phyloP scores from a whole-genome alignment of 2,113 vertebrate genomes.

The Neolamprologus cancellatus region DNA sequence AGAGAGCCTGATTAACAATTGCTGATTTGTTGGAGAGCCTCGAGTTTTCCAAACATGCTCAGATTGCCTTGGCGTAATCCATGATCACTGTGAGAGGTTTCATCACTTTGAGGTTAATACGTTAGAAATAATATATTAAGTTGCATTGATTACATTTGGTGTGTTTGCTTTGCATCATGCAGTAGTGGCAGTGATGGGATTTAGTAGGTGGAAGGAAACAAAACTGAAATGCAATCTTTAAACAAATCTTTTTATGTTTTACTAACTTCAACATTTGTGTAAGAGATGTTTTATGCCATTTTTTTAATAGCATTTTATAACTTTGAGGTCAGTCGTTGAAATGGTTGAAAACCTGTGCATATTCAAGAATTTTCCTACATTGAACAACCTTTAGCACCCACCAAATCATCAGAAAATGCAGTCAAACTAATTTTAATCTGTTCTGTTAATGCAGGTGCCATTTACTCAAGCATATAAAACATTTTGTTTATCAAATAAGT shows the following conservation, averaged over 20 bases:
- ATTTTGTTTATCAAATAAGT: background rate
- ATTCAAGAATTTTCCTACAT: background rate
- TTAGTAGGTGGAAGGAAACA: background rate
- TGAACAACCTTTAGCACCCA: background rate
- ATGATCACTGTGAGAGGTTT: background rate
- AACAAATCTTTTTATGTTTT: background rate
- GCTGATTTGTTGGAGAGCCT: background rate
- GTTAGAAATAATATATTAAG: background rate
- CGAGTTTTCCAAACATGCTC: background rate
- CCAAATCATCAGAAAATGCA: background rate
- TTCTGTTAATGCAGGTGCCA: background rate
- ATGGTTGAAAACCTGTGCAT: background rate
- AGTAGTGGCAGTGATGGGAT: background rate
- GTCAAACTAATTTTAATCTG: background rate
- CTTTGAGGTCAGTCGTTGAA: background rate
- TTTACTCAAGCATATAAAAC: background rate
- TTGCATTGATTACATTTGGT: background rate
- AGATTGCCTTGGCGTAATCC: background rate
- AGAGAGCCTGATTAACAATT: background rate
- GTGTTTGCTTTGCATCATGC: background rate
- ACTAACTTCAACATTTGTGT: background rate
- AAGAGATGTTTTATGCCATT: background rate
- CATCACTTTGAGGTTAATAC: background rate
- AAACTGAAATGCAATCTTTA: background rate
- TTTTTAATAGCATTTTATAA: background rate